Conservation (phyloP, 37 sponge, comb jelly and placozoan genomes). For the Bolinopsis microptera region DNA sequence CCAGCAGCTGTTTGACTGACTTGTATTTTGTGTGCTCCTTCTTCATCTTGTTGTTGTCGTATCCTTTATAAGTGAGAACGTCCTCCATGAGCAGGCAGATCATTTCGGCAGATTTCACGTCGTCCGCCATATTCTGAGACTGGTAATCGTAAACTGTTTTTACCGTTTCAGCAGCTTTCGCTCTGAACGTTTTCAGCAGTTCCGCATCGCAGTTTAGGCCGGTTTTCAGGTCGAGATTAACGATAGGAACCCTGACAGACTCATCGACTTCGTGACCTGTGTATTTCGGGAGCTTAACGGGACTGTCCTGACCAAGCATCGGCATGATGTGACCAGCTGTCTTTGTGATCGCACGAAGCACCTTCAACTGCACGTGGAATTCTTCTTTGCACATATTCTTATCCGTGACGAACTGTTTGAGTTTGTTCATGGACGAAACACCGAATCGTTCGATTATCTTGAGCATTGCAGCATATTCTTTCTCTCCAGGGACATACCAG, state of each 20-base stretch:
- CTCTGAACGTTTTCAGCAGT: neutral
- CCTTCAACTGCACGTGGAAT: slow-evolving; percentile 1
- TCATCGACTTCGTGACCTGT: neutral
- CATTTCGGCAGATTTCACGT: neutral
- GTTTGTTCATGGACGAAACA: slow-evolving; percentile 14
- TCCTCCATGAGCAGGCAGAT: neutral
- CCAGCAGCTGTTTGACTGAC: slow-evolving; percentile 20
- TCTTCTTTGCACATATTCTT: neutral
- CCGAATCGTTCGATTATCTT: slow-evolving; percentile 1
- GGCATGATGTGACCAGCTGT: slow-evolving; percentile 24
- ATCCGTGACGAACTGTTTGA: neutral
- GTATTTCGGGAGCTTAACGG: neutral
- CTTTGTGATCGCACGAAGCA: neutral
- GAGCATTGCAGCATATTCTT: neutral
- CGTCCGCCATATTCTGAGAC: neutral
- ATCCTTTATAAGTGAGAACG: neutral
- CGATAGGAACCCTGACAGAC: neutral
- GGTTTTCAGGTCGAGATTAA: neutral
- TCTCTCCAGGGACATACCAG: slow-evolving; percentile 50
- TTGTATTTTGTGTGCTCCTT: slow-evolving; percentile 42
- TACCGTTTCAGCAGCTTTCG: neutral
- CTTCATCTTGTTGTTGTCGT: neutral
- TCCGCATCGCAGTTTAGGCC: neutral
- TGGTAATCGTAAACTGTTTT: slow-evolving; percentile 8
- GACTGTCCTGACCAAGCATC: neutral